A percentile compares a stretch with the other conserved stretches of the same genome.
Evolutionary conservation across 2,797 vertebrate genomes (phyloP).

Genomic region (Morus bassanus): DNA sequence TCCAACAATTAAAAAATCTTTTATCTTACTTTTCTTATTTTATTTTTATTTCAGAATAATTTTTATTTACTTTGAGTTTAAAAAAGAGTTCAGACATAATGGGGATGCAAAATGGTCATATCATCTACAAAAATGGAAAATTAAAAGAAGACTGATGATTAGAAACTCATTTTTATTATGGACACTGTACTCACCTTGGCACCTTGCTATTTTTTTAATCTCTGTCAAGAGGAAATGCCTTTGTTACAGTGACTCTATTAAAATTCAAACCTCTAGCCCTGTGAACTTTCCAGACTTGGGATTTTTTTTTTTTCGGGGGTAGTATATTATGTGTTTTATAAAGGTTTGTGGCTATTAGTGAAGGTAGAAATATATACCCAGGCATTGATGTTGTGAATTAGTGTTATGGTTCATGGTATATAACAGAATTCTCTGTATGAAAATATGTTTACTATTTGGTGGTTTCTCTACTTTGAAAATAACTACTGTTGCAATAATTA

Average conservation of each 20-base stretch:
- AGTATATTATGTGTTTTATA: not conserved
- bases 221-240: not conserved
- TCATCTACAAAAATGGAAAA: not conserved
- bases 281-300: not conserved
- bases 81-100: not conserved
- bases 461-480: not conserved
- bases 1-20: not conserved
- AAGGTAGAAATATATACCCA: not conserved
- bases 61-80: not conserved
- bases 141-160: not conserved
- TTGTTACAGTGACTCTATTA: not conserved
- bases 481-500: not conserved
- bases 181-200: not conserved
- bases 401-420: not conserved
- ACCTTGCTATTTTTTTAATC: not conserved
- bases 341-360: not conserved
- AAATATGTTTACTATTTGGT: not conserved
- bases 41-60: not conserved
- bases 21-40: not conserved
- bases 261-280: not conserved
- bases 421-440: not conserved
- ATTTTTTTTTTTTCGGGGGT: too few species aligned
- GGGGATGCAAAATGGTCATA: not conserved
- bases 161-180: not conserved
- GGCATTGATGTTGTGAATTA: not conserved